These are phyloP conservation scores for Sebastes kiyomatsui DNA, from an alignment of 2,797 vertebrate species.

Conservation along the genomic window DNA sequence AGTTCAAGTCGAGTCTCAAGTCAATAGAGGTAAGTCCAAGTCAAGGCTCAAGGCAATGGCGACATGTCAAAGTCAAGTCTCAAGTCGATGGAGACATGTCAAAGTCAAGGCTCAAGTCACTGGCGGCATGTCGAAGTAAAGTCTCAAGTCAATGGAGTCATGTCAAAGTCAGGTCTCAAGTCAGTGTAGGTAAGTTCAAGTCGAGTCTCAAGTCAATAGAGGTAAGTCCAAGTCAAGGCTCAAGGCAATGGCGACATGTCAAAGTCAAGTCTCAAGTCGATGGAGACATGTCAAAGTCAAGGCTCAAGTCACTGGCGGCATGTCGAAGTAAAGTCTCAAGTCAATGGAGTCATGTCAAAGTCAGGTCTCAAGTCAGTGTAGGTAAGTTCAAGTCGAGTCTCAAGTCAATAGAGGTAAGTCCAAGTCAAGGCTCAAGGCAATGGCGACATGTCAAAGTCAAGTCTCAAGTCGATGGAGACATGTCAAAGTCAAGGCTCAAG, in stretches of 20 bases:
- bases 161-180: too few relatives aligned
- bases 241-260: background rate
- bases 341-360: too few relatives aligned
- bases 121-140: background rate
- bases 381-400: too few relatives aligned
- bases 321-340: background rate
- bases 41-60: background rate
- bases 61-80: too few relatives aligned
- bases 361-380: too few relatives aligned
- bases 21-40: background rate
- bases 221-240: background rate
- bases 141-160: background rate
- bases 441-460: background rate
- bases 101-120: background rate
- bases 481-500: background rate
- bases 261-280: background rate
- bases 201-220: too few relatives aligned
- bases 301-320: accelerated
- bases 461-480: background rate
- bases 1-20: background rate
- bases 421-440: too few relatives aligned
- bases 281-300: background rate
- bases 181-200: background rate
- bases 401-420: too few relatives aligned
- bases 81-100: background rate